These are phyloP conservation scores for Mimas tiliae DNA, from an alignment of 2,888 invertebrate species.

Conservation along the genomic window DNA sequence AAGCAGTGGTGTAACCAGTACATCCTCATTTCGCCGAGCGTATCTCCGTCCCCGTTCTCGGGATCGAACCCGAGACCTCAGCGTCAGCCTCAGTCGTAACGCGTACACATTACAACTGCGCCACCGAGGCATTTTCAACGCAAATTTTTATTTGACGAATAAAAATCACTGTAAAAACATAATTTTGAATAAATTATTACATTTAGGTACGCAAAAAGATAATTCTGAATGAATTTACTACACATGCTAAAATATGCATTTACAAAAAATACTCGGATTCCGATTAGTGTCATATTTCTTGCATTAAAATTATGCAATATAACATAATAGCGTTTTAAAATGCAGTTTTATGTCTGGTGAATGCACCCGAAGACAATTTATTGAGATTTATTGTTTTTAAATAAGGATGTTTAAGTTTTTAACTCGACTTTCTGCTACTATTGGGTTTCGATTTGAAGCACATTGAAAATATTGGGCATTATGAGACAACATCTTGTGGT, in stretches of 20 bases:
- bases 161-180: background rate
- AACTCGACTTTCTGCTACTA: too few relatives aligned
- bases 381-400: background rate
- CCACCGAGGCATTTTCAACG: too few relatives aligned
- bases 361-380: background rate
- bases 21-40: too few relatives aligned
- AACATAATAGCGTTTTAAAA: background rate
- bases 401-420: too few relatives aligned
- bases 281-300: constrained; percentile 12
- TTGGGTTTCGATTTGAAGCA: too few relatives aligned
- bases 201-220: background rate
- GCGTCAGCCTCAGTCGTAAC: too few relatives aligned
- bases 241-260: background rate
- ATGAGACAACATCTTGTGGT: too few relatives aligned
- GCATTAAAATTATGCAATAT: background rate
- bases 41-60: too few relatives aligned
- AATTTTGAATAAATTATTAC: background rate
- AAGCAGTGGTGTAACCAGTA: too few relatives aligned
- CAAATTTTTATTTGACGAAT: background rate
- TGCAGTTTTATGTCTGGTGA: background rate
- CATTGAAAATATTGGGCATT: too few relatives aligned
- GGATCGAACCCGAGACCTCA: too few relatives aligned
- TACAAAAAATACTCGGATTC: background rate
- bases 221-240: constrained; percentile 5
- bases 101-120: too few relatives aligned